Percentiles rank a stretch among this genome's conserved stretches.
Evolutionary conservation across 2,888 invertebrate species (phyloP).

Genomic region (Pammene fasciana): DNA sequence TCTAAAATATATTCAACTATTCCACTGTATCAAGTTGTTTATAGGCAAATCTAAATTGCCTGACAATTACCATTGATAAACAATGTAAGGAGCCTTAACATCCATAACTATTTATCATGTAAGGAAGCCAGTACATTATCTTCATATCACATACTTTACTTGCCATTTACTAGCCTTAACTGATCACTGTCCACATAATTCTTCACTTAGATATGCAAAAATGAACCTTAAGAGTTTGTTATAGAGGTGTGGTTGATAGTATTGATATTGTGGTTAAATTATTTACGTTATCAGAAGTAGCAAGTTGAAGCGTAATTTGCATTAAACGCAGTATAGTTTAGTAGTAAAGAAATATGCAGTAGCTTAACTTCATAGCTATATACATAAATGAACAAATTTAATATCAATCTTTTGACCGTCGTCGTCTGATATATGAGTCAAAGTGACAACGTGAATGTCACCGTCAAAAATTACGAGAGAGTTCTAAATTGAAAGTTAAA

Average conservation of each 20-base stretch:
- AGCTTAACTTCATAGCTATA: conserved; percentile 8
- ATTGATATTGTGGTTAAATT: conserved; percentile 4
- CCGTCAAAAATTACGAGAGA: no score
- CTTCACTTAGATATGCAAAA: not conserved
- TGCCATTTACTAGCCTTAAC: conserved; percentile 13
- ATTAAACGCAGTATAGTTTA: conserved; percentile 19
- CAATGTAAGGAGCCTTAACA: conserved; percentile 14
- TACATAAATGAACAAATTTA: no score
- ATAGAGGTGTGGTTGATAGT: not conserved
- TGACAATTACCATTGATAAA: conserved; percentile 23
- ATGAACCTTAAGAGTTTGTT: not conserved
- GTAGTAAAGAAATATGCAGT: not conserved
- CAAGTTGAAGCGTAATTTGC: conserved; percentile 33
- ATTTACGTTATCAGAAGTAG: conserved; percentile 28
- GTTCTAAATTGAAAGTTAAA: no score
- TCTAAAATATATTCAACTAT: no score
- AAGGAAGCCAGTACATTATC: conserved; percentile 28
- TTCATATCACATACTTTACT: conserved; percentile 32
- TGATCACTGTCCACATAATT: not conserved
- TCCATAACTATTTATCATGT: conserved; percentile 18
- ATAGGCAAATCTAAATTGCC: not conserved
- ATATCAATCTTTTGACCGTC: no score
- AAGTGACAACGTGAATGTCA: no score
- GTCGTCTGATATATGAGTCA: no score
- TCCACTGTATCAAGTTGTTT: not conserved